Evolutionary conservation across 2,797 vertebrate species (phyloP).

Genomic region (Alca torda): DNA sequence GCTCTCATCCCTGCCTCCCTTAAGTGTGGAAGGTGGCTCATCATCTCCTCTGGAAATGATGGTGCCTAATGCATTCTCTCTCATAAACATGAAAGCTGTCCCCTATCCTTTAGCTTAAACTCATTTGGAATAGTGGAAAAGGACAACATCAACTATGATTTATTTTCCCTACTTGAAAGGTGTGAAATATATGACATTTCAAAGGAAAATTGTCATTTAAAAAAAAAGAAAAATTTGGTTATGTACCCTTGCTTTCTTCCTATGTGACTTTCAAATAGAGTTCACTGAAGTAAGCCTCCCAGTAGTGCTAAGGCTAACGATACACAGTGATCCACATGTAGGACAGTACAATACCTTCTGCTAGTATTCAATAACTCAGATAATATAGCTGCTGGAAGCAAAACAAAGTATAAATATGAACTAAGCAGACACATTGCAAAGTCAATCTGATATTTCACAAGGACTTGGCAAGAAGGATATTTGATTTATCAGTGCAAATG

Average conservation of each 20-base stretch:
- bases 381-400: not conserved
- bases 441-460: not conserved
- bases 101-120: not conserved
- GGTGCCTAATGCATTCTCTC: not conserved
- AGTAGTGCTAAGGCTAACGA: not conserved
- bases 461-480: not conserved
- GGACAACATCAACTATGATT: not conserved
- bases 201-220: not conserved
- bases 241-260: not conserved
- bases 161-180: not conserved
- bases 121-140: not conserved
- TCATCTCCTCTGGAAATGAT: not conserved
- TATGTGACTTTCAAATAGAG: not conserved
- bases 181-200: not conserved
- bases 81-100: not conserved
- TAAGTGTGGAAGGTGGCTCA: not conserved
- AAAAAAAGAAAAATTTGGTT: not conserved
- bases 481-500: not conserved
- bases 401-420: not conserved
- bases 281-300: not conserved
- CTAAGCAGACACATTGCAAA: not conserved
- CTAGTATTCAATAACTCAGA: not conserved
- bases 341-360: not conserved
- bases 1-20: not conserved
- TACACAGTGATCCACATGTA: not conserved